These are phyloP conservation scores for Rafetus swinhoei DNA, from an alignment of 2,113 vertebrate species.

Conservation along the genomic window DNA sequence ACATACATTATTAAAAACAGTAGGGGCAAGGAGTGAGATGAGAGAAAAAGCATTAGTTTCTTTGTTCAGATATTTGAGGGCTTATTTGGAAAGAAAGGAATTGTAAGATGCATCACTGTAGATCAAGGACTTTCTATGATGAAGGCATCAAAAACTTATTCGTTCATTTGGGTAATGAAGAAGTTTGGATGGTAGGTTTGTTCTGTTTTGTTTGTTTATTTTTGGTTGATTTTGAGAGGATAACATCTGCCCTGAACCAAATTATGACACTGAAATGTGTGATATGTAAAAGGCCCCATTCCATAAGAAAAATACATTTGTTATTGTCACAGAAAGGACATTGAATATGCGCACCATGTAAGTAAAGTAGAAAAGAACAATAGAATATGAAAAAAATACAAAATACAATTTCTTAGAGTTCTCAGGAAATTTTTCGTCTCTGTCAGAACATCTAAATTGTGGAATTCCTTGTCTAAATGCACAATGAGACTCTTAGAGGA, in stretches of 20 bases:
- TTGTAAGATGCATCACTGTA: neutral
- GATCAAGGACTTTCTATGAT: neutral
- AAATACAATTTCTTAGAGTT: too few relatives aligned
- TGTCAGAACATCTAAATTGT: too few relatives aligned
- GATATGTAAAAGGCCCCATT: too few relatives aligned
- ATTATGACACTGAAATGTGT: too few relatives aligned
- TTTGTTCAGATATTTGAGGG: slow-evolving; percentile 52
- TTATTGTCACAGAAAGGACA: too few relatives aligned
- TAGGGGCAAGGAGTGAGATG: slow-evolving; percentile 52
- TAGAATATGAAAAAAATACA: too few relatives aligned
- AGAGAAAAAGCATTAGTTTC: slow-evolving; percentile 35
- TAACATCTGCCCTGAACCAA: neutral
- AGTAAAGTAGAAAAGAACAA: too few relatives aligned
- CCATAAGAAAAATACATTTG: too few relatives aligned
- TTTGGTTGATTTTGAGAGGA: neutral
- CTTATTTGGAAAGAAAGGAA: slow-evolving; percentile 58
- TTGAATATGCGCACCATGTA: too few relatives aligned
- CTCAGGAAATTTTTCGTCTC: too few relatives aligned
- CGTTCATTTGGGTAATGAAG: slow-evolving; percentile 11
- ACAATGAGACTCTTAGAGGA: too few relatives aligned
- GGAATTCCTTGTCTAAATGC: too few relatives aligned
- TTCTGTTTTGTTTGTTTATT: neutral
- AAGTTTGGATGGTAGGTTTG: neutral
- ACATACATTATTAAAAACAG: slow-evolving; percentile 68
- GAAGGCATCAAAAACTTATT: slow-evolving; percentile 23